phyloP scores from a whole-genome alignment of 2,113 vertebrate species.

The Cheilinus undulatus region DNA sequence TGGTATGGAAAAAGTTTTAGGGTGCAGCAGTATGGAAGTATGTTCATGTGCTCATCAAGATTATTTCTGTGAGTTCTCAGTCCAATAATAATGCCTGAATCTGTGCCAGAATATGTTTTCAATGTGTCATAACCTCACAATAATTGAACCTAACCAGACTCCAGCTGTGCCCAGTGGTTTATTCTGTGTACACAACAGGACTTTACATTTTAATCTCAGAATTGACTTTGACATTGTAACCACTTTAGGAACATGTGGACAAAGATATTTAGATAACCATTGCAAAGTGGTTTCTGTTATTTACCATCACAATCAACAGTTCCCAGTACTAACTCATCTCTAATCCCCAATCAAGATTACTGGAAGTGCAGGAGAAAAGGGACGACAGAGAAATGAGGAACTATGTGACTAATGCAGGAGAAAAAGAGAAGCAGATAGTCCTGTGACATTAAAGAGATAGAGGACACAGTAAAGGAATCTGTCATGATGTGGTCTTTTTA shows the following conservation, averaged over 20 bases:
- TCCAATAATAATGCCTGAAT: not conserved
- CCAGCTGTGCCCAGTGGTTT: not conserved
- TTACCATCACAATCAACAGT: not conserved
- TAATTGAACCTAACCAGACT: conserved; percentile 14
- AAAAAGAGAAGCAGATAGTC: conserved; percentile 25
- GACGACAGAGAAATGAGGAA: conserved; percentile 38
- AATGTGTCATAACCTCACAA: not conserved
- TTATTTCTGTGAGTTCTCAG: not conserved
- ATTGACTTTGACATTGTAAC: conserved; percentile 9
- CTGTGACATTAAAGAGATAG: not conserved
- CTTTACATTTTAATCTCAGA: not conserved
- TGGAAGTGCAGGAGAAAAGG: conserved; percentile 14
- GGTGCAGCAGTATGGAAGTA: too few species aligned
- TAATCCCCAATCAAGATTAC: conserved; percentile 13
- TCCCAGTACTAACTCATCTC: conserved; percentile 1
- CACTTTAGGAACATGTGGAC: not conserved
- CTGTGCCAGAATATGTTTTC: conserved; percentile 4
- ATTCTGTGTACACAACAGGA: not conserved
- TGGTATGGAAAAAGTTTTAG: too few species aligned
- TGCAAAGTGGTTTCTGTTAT: not conserved
- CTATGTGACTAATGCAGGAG: not conserved
- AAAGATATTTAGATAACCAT: not conserved
- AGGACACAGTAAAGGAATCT: not conserved
- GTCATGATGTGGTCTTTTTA: conserved; percentile 3
- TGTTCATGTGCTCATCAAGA: too few species aligned